These are phyloP conservation scores for Capitulum mitella DNA, from an alignment of 2,888 invertebrate genomes.

Conservation along the genomic window DNA sequence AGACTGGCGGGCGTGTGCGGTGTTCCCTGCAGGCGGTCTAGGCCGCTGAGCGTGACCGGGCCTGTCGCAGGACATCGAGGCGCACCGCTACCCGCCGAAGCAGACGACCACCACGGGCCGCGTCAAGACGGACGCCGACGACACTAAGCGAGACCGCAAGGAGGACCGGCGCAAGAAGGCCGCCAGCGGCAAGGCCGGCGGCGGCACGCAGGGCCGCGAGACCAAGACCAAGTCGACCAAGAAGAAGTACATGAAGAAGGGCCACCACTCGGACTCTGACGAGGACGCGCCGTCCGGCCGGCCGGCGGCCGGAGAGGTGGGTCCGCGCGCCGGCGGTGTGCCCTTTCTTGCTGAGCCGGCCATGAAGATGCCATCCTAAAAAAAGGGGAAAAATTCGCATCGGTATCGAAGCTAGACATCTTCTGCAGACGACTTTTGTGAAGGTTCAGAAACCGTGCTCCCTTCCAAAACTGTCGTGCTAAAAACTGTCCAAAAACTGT, in stretches of 20 bases:
- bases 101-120: neutral
- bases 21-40: too few relatives aligned
- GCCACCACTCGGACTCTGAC: slow-evolving; percentile 57
- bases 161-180: slow-evolving; percentile 87
- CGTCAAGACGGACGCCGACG: slow-evolving; percentile 42
- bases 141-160: slow-evolving; percentile 61
- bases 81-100: neutral
- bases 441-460: too few relatives aligned
- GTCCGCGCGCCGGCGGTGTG: too few relatives aligned
- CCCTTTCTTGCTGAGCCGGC: too few relatives aligned
- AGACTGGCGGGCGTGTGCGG: too few relatives aligned
- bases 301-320: neutral
- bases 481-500: too few relatives aligned
- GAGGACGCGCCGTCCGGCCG: slow-evolving; percentile 50
- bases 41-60: neutral
- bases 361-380: too few relatives aligned
- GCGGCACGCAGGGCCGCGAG: slow-evolving; percentile 87
- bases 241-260: slow-evolving; percentile 49
- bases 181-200: slow-evolving; percentile 76
- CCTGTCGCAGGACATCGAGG: neutral
- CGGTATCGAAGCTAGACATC: too few relatives aligned
- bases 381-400: too few relatives aligned
- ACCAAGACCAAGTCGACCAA: slow-evolving; percentile 91
- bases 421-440: too few relatives aligned
- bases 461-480: too few relatives aligned